Evolutionary conservation across 2,888 invertebrate species (phyloP), one percentile per base, ranked within the genome.

Genomic region (Cheilosia vulpina): DNA sequence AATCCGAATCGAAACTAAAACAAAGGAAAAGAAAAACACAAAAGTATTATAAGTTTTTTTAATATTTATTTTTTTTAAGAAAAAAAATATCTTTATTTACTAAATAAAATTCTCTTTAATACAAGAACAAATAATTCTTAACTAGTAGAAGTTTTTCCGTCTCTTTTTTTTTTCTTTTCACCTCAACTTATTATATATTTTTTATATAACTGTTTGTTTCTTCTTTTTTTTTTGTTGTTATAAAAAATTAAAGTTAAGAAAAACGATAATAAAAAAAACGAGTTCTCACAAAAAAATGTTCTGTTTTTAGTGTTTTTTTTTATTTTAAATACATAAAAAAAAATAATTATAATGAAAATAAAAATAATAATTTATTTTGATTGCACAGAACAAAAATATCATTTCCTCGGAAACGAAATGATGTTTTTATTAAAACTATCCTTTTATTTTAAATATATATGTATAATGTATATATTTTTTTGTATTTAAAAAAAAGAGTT

Each of bases 81-180:
- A 78, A 87, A 87, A 87, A 87, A 87, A 84, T 80, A 83, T 87
- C 87, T 87, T 87, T 87, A 87, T 87, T 87, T 83, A 87, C 87
- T 87, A 87, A 87, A 87, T 87, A 87, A 87, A 87, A 75, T 81
- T 87, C 77, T 87, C 73, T 87, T 81, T 77, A 80, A 79, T 87
- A 87, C 87, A 87, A 87, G 87, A 87, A 87, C 87, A 87, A 85
- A 77, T 85, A 76, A 78, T 80, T 72, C 80, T 84, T 81, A 85
- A 77, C 66, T 84, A 75, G 55, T 80, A 77, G 78, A 79, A 72
- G 71, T 73, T 79, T 69, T 78, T 55, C 69, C 62, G 66, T 68
- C 65, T 71, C 45, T 75, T 79, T 50, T 66, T 79, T 47, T 66
- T 69, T 66, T 77, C 66, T 62, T 47, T 81, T 76, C 72, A 81